Conservation (phyloP, 2,113 vertebrate genomes). For the Echinops telfairi region DNA sequence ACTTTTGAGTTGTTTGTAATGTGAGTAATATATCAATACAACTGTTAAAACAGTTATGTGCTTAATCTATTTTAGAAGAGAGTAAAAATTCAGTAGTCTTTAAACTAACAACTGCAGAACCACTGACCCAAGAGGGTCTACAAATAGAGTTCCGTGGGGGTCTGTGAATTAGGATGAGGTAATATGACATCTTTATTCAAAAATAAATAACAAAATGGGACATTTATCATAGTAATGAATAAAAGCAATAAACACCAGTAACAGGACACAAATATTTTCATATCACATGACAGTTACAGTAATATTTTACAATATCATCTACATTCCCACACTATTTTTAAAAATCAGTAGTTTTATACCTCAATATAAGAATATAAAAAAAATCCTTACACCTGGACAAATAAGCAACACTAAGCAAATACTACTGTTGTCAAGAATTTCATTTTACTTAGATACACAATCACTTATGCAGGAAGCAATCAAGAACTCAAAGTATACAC, state of each 20-base stretch:
- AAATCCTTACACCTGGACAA: background rate
- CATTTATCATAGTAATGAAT: background rate
- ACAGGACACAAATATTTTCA: background rate
- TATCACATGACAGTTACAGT: background rate
- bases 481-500: too few species aligned
- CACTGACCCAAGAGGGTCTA: background rate
- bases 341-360: background rate
- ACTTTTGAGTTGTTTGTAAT: too few species aligned
- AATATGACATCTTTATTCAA: conserved; percentile 35
- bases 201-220: background rate
- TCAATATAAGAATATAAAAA: background rate
- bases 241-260: background rate
- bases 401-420: background rate
- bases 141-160: background rate
- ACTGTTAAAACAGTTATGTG: background rate
- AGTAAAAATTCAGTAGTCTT: background rate
- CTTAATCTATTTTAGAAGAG: conserved; percentile 36
- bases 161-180: background rate
- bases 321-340: background rate
- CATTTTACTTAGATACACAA: too few species aligned
- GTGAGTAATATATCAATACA: too few species aligned
- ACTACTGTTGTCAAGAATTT: too few species aligned
- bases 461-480: too few species aligned
- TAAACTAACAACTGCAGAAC: background rate
- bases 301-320: background rate